These are phyloP conservation scores for Eulithis testata DNA, from an alignment of 2,888 invertebrate species.

Conservation along the genomic window DNA sequence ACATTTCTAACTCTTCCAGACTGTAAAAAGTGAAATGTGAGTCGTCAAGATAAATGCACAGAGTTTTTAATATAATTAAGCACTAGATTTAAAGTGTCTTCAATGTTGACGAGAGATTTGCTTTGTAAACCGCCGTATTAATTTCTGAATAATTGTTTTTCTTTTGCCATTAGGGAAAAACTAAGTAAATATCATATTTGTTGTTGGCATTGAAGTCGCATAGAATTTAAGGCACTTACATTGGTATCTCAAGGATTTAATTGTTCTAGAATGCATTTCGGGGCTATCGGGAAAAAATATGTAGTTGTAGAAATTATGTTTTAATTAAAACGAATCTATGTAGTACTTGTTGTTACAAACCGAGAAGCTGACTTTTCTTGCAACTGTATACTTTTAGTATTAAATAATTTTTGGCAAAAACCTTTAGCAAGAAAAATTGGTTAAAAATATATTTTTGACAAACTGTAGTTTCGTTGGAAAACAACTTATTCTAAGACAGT, in stretches of 20 bases:
- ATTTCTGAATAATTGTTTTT: slow-evolving; percentile 10
- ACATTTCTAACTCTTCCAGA: too few relatives aligned
- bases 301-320: slow-evolving; percentile 24
- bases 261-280: slow-evolving; percentile 19
- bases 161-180: slow-evolving; percentile 15
- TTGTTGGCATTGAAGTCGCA: slow-evolving; percentile 23
- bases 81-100: slow-evolving; percentile 53
- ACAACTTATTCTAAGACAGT: slow-evolving; percentile 35
- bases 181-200: slow-evolving; percentile 11
- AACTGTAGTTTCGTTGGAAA: slow-evolving; percentile 25
- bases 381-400: slow-evolving; percentile 9
- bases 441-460: slow-evolving; percentile 18
- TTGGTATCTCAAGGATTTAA: slow-evolving; percentile 26
- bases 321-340: slow-evolving; percentile 1
- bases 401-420: slow-evolving; percentile 15
- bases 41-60: background rate
- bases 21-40: slow-evolving; percentile 1
- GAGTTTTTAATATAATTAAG: slow-evolving; percentile 31
- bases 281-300: slow-evolving; percentile 3
- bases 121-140: slow-evolving; percentile 18
- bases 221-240: slow-evolving; percentile 21
- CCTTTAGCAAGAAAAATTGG: background rate
- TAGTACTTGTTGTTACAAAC: slow-evolving; percentile 7
- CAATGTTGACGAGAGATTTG: slow-evolving; percentile 34
- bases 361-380: slow-evolving; percentile 12